Evolutionary conservation across 2,888 invertebrate genomes (phyloP), one percentile per base, ranked within the genome.

Genomic region (Scelioninae gen. 1): DNA sequence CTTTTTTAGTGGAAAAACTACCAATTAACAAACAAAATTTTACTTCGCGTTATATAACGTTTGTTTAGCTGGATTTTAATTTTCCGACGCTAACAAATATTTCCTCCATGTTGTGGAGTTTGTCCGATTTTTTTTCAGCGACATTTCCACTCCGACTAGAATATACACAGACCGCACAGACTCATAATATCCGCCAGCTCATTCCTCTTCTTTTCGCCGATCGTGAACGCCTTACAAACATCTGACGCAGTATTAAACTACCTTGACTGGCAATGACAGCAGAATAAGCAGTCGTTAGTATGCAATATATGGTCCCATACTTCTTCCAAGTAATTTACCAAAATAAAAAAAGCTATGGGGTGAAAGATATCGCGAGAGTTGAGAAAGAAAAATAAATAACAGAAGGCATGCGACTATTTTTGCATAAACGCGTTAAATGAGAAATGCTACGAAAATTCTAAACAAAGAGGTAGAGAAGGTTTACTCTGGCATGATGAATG

Each of bases 171-270:
- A 74, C 63, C 75, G 69, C 75, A 63, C 58, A 47, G 74, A 60
- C 58, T 72, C 82, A 71, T 77, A 75, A 82, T 78, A 82, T 74
- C 66, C 74, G 82, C 43, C 75, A 66, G 68, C 82, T 78, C 77
- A 63, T 82, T 78, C 75, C 69, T 69, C 82, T 82, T 78, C 82
- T 82, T 82, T 82, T 82, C 74, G 74, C 58, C 74, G 82, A 82
- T 78, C 82, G 82, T 83, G 69, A 83, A 83, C 79, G 83, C 78
- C 78, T 78, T 82, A 78, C 77, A 82, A 78, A 82, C 82, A 81
- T 68, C 72, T 79, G 79, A 84, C 79, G 79, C 63, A 47, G 76
- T 79, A 82, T 82, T 82, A 80, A 76, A 76, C 79, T 80, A 56
- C 79, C 74, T 80, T 82, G 75, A 83, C 80, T 80, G 82, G 74